phyloP scores from a whole-genome alignment of 2,797 vertebrate genomes.

The Zenarchopterus dispar region DNA sequence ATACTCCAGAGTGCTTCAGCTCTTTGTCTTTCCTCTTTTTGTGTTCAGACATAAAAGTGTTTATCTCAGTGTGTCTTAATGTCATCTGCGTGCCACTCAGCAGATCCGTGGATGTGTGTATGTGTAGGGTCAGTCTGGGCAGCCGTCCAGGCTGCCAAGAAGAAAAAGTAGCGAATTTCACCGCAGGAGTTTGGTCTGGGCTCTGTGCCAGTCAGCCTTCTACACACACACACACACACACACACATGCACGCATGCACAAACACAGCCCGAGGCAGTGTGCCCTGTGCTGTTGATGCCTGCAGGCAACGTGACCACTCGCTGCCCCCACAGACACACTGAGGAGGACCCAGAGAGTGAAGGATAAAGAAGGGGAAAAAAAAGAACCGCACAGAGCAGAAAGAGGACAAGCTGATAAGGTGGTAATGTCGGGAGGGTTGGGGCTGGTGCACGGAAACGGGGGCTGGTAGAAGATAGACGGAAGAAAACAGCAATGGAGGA shows the following conservation, averaged over 20 bases:
- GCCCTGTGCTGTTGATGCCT: conserved; percentile 65
- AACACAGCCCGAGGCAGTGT: conserved; percentile 51
- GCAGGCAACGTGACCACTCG: conserved; percentile 68
- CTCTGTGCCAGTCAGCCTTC: conserved; percentile 57
- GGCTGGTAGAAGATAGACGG: conserved; percentile 54
- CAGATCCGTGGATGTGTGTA: conserved; percentile 24
- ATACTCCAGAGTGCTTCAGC: neutral
- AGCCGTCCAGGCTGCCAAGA: conserved; percentile 67
- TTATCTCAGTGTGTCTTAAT: conserved; percentile 15
- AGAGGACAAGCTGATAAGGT: conserved; percentile 64
- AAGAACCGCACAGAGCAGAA: conserved; percentile 28
- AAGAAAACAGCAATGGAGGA: conserved; percentile 26
- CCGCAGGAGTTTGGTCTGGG: conserved; percentile 71
- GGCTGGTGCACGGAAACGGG: conserved; percentile 34
- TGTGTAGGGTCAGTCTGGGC: conserved; percentile 68
- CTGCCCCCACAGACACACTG: conserved; percentile 57
- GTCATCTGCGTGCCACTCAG: conserved; percentile 30
- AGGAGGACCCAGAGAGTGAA: conserved; percentile 43
- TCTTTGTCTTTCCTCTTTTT: conserved; percentile 12
- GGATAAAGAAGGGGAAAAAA: conserved; percentile 24
- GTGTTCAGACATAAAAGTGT: conserved; percentile 15
- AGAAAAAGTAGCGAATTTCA: conserved; percentile 71
- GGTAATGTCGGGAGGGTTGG: conserved; percentile 27
- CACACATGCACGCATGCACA: conserved; percentile 29
- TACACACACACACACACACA: neutral